Base-by-base conservation (phyloP, 2,888 invertebrate species). In the Elysia crispata region DNA sequence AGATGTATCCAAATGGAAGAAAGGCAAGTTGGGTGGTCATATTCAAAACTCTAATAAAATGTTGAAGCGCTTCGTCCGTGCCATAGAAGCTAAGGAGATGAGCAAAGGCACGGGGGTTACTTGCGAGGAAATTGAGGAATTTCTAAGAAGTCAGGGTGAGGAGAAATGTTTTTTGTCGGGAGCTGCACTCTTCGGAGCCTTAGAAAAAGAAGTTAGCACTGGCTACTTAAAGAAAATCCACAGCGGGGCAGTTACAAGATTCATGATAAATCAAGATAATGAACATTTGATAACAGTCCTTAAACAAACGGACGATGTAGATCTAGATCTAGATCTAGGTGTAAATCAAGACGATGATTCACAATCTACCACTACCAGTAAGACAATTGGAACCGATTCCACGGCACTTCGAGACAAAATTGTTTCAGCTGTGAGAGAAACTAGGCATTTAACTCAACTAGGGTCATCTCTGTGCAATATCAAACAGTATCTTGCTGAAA, bases 1-100 rank as follows among this genome's bases (percentile, higher is more conserved):
- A 86, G 96, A 96, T 93, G 96, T 96, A 74, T 95, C 95, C 77
- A 96, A 90, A 85, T 91, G 91, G 88, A 88, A 90, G 95, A 93
- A 95, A 94, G 94, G 94, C 23, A 81, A 81, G 94, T 95, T 86
- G 50, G 84, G 85, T 49, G 86, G 85, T 18, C 85, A 84, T 57
- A 82, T 84, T n/a, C 80, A 84, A 49, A 87, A 86, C 75, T 82
- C 86, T 25, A 82, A 76, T 67, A 76, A 66, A 62, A 80, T 80
- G 80, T 33, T 80, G 25, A 76, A 72, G 33, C 70, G 80, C 28
- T 80, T 80, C 50, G 70, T 80, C n/a, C 57, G 70, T 50, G 80
- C 80, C 23, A 80, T 80, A 23, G 70, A 76, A 76, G 69, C 75
- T 0, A 75, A 50, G 20, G 75, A 72, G 76, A 41, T 23, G 31